Conservation (phyloP, 2,113 vertebrate genomes). For the Prionailurus viverrinus region DNA sequence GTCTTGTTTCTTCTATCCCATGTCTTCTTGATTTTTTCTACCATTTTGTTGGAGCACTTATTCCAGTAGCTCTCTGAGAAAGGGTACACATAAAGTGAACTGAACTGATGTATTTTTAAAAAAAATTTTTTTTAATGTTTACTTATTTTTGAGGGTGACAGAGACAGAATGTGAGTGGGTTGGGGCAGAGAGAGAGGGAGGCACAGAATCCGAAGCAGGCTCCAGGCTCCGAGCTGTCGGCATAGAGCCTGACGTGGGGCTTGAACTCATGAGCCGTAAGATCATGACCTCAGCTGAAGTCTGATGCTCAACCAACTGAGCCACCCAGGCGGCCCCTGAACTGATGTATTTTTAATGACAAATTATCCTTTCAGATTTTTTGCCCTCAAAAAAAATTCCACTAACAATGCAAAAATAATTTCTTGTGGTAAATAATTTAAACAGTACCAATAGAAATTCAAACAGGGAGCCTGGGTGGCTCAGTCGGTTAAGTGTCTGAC, state of each 20-base stretch:
- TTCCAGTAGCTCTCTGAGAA: constrained; percentile 10
- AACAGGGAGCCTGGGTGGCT: too few species aligned
- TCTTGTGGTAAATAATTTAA: constrained; percentile 3
- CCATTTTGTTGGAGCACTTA: neutral
- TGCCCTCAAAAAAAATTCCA: neutral
- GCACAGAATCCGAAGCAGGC: too few species aligned
- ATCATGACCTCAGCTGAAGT: too few species aligned
- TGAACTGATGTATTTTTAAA: neutral
- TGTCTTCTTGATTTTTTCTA: neutral
- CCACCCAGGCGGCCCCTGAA: neutral
- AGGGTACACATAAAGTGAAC: neutral
- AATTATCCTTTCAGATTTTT: neutral
- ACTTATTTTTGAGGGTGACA: too few species aligned
- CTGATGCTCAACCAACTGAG: too few species aligned
- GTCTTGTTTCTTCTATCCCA: neutral
- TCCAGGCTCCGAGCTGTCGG: too few species aligned
- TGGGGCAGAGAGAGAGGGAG: too few species aligned
- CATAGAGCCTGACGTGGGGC: too few species aligned
- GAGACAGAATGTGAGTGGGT: too few species aligned
- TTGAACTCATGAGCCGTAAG: too few species aligned
- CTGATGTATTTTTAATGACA: neutral
- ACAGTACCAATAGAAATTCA: neutral
- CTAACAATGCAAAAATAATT: neutral
- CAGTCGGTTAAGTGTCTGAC: too few species aligned
- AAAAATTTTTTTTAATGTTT: too few species aligned